Conservation (phyloP, 2,888 invertebrate species). For the Aphodius sticticus region DNA sequence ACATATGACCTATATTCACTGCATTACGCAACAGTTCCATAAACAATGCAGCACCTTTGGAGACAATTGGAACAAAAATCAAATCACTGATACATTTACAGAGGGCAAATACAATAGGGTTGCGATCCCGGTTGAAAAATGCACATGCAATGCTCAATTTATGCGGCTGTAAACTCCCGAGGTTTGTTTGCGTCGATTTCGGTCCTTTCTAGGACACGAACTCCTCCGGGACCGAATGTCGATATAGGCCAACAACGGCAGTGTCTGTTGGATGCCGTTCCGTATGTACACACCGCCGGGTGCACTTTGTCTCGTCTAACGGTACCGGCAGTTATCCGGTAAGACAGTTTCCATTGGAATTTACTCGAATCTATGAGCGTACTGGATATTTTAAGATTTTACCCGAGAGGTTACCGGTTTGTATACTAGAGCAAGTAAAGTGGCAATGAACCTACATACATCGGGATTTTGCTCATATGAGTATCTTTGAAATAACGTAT, state of each 20-base stretch:
- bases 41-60: background rate
- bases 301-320: background rate
- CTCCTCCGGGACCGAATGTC: background rate
- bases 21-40: background rate
- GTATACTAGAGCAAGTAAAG: background rate
- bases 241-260: background rate
- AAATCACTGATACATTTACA: background rate
- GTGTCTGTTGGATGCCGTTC: background rate
- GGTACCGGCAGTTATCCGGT: background rate
- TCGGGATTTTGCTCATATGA: too few species aligned
- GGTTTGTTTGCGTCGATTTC: background rate
- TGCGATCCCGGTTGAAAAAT: background rate
- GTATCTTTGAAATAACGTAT: too few species aligned
- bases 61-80: background rate
- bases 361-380: background rate
- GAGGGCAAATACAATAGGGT: background rate
- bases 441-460: background rate
- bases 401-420: background rate
- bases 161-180: background rate
- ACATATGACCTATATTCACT: too few species aligned
- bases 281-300: conserved; percentile 4
- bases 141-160: background rate
- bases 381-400: background rate
- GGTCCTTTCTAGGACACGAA: background rate
- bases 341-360: background rate